Base-by-base conservation (phyloP, 2,797 vertebrate genomes). In the Crocodylus rhombifer region DNA sequence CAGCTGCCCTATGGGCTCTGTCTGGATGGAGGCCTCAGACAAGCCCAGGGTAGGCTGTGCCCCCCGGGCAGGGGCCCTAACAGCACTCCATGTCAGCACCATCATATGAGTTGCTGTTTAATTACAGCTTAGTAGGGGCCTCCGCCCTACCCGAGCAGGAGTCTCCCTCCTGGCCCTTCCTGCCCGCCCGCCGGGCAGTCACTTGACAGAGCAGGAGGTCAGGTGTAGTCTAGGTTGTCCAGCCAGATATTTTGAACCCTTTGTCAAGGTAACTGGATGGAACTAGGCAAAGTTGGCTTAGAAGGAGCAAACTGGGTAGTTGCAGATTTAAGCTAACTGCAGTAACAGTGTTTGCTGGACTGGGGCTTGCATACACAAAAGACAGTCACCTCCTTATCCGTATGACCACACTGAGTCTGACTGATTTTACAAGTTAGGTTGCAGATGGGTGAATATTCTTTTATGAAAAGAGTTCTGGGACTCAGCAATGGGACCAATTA, bases 311-410 rank as follows among this genome's bases (percentile, higher is more conserved):
- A 15, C 28, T 78, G 62, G 36, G 1, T 2, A n/a, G 26, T 63
- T 13, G 28, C 20, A 84, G 84, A 42, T 18, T 4, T 74, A 60
- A 21, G 74, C 3, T 61, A 20, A 55, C 14, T 60, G 26, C 0
- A 0, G 51, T 20, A 1, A 1, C 51, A 6, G 5, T n/a, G 2
- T 26, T 2, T 0, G 0, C 30, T 55, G 62, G 20, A 13, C 23
- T 61, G 14, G 7, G 42, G 30, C 0, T 1, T 57, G 13, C 12
- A 23, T 80, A n/a, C 15, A 79, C 73, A 26, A 0, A 30, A 10
- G 7, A 84, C 8, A 77, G 3, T 2, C 84, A 64, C 2, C 14
- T 87, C 42, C 42, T 51, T 51, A 23, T 3, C 36, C 71, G 64
- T 16, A 18, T 36, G 55, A 15, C 42, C 42, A 51, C 42, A 51